Conservation (phyloP, 2,113 vertebrate species). For the Aythya baeri region DNA sequence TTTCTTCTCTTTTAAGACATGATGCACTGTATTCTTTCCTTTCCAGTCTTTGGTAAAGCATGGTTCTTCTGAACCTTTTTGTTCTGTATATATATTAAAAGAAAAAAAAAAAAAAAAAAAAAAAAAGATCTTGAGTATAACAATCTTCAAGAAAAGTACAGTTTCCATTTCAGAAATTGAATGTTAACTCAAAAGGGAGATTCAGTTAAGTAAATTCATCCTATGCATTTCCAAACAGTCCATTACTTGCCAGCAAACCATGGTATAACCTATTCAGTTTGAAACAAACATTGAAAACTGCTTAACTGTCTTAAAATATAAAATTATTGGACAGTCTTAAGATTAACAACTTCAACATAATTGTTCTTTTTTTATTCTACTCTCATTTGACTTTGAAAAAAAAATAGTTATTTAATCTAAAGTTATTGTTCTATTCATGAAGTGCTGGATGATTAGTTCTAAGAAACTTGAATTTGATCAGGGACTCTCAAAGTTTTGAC, state of each 20-base stretch:
- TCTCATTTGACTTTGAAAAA: background rate
- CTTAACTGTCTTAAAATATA: background rate
- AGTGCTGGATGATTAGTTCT: background rate
- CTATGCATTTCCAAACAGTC: background rate
- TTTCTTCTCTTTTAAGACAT: background rate
- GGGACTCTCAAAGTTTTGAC: background rate
- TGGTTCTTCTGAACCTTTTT: background rate
- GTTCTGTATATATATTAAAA: background rate
- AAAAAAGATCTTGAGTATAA: background rate
- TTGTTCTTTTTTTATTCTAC: background rate
- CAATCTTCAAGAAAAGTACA: background rate
- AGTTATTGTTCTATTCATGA: conserved; percentile 1
- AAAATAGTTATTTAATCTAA: background rate
- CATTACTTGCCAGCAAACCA: background rate
- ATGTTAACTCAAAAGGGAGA: background rate
- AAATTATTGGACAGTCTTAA: background rate
- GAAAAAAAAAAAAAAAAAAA: background rate
- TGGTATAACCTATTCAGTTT: background rate
- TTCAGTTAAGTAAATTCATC: background rate
- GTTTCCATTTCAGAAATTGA: background rate
- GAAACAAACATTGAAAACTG: background rate
- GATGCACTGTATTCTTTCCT: background rate
- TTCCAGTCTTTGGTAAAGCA: background rate
- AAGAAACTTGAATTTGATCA: background rate
- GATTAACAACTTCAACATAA: background rate